Conservation (phyloP, 2,888 invertebrate genomes). For the Lapara coniferarum region DNA sequence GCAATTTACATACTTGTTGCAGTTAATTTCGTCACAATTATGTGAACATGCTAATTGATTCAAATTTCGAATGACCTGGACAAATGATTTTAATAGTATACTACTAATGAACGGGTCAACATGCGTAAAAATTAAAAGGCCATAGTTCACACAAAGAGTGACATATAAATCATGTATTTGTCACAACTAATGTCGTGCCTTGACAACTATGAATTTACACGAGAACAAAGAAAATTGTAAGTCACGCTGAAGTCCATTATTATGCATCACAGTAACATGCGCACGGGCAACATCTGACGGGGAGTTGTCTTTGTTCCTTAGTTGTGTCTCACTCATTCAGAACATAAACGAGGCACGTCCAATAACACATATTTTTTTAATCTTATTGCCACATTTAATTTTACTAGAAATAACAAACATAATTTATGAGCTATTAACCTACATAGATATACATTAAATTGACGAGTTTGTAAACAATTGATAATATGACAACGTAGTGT, state of each 20-base stretch:
- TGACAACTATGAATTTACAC: conserved; percentile 1
- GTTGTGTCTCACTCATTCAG: background rate
- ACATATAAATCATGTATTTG: background rate
- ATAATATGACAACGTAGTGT: conserved; percentile 21
- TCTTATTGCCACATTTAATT: background rate
- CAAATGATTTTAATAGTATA: too few relatives aligned
- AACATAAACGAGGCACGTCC: background rate
- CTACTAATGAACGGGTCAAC: too few relatives aligned
- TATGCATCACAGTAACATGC: background rate
- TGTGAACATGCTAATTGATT: too few relatives aligned
- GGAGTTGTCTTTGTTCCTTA: background rate
- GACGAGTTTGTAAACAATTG: conserved; percentile 26
- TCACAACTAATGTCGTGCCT: background rate
- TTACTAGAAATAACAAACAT: conserved; percentile 33
- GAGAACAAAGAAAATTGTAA: conserved; percentile 23
- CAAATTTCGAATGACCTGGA: too few relatives aligned
- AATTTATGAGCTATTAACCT: conserved; percentile 42
- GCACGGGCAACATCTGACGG: background rate
- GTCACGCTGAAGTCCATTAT: background rate
- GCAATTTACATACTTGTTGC: background rate
- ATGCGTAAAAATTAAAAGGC: too few relatives aligned
- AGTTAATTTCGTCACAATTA: too few relatives aligned
- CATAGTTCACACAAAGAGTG: too few relatives aligned
- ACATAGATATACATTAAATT: conserved; percentile 40
- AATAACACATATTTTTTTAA: background rate